Conservation (phyloP, 2,113 vertebrate species). For the Regulus satrapa region DNA sequence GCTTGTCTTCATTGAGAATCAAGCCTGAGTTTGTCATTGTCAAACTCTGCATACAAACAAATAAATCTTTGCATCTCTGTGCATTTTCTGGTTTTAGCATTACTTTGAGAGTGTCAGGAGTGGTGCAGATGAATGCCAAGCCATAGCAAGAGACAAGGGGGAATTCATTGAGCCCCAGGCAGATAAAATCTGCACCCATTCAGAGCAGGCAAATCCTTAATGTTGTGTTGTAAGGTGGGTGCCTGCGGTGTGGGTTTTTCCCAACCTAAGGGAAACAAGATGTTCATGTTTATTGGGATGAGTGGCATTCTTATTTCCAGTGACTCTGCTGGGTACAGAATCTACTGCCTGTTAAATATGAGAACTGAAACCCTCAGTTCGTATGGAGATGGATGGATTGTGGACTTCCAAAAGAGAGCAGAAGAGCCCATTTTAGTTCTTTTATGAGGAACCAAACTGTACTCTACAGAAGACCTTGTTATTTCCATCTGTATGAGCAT, state of each 20-base stretch:
- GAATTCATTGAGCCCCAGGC: background rate
- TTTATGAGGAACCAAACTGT: background rate
- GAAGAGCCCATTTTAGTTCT: background rate
- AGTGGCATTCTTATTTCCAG: background rate
- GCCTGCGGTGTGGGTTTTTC: background rate
- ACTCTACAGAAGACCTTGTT: background rate
- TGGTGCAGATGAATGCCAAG: background rate
- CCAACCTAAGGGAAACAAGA: background rate
- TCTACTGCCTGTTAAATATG: background rate
- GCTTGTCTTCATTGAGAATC: background rate
- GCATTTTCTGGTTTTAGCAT: background rate
- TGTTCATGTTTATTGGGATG: background rate
- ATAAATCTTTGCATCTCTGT: background rate
- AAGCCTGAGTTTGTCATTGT: background rate
- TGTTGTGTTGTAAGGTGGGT: background rate
- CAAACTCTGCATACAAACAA: background rate
- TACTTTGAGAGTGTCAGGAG: background rate
- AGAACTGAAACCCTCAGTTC: background rate
- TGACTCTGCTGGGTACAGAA: background rate
- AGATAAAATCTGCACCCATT: background rate
- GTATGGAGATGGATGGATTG: background rate
- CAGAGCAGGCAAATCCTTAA: background rate
- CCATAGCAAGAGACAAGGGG: background rate
- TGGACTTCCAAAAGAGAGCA: background rate
- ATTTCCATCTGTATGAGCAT: background rate